Evolutionary conservation across 92 coral and sea anemone genomes (phyloP), one percentile per base, ranked within the genome.

Genomic region (Anthopleura xanthogrammica): DNA sequence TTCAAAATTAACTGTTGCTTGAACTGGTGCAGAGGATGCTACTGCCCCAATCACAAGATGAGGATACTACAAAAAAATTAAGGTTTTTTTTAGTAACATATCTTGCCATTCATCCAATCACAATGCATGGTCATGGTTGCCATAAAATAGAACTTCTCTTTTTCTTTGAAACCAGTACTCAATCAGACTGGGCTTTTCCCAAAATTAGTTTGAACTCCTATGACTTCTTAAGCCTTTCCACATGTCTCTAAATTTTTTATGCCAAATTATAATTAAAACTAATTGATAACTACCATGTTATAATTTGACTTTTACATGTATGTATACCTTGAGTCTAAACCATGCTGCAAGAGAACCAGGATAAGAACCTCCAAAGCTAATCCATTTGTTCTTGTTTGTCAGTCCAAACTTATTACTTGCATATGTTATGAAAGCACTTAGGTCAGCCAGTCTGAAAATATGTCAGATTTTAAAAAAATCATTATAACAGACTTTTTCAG

Each of bases 21-120:
- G 80, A 10, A 92, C 95, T 41, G 95, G 95, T 16, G 95, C 95
- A 48, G 95, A 92, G 3, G 95, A 92, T 20, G 95, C 95, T 40
- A 92, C 91, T 52, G 95, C 91, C 54, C 91, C 95, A 52, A 52
- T 12, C 52, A 92, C 95, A 46, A 92, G 88, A 60, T 92, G 92
- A 58, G 95, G 95, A 72, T 92, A 92, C 95, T 92, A 77, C 0
- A 19, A 83, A 29, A 52, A 43, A 48, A 16, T n/a, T 48, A 54
- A 39, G 17, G 23, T 17, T 7, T 9, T 48, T 48, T 13, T 70
- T 43, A 64, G 42, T 52, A 68, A 12, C 12, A 50, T 29, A 29
- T 29, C 36, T 29, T 29, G 36, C 36, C 36, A 29, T 29, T 29
- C 36, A 29, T 29, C 36, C 1, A 29, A 29, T 29, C 36, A 29